Evolutionary conservation across 2,888 invertebrate genomes (phyloP).

Genomic region (Parnassius apollo): DNA sequence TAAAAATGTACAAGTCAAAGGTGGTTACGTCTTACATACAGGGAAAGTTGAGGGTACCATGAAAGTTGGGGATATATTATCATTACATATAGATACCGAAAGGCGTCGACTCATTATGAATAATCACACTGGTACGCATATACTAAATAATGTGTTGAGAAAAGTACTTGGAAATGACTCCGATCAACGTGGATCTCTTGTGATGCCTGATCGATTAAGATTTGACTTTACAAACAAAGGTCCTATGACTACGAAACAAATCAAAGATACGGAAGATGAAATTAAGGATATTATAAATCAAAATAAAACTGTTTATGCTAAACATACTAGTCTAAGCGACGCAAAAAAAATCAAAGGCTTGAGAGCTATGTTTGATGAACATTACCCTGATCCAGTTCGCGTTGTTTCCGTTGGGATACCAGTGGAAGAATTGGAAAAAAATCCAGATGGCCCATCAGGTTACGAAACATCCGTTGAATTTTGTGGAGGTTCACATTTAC

Average conservation of each 20-base stretch:
- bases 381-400: conserved; percentile 97
- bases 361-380: conserved; percentile 99
- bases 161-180: conserved; percentile 94
- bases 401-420: conserved; percentile 97
- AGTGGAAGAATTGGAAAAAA: conserved; percentile 91
- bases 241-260: conserved; percentile 93
- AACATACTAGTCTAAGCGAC: conserved; percentile 89
- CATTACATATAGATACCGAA: conserved; percentile 90
- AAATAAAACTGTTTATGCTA: conserved; percentile 92
- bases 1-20: conserved; percentile 95
- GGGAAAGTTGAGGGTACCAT: conserved; percentile 93
- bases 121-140: conserved; percentile 99
- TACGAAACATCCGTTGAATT: conserved; percentile 97
- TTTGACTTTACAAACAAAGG: conserved; percentile 98
- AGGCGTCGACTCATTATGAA: conserved; percentile 97
- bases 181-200: conserved; percentile 97
- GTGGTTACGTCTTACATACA: conserved; percentile 96
- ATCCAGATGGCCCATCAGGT: conserved; percentile 91
- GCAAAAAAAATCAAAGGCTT: conserved; percentile 96
- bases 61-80: conserved; percentile 91
- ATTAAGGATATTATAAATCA: conserved; percentile 88
- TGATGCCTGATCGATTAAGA: conserved; percentile 96
- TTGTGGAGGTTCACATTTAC: conserved; percentile 98
- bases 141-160: conserved; percentile 96
- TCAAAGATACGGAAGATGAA: conserved; percentile 91